Evolutionary conservation across 1,140 invertebrate genomes (phyloP).

Genomic region (Plutomurus gul): DNA sequence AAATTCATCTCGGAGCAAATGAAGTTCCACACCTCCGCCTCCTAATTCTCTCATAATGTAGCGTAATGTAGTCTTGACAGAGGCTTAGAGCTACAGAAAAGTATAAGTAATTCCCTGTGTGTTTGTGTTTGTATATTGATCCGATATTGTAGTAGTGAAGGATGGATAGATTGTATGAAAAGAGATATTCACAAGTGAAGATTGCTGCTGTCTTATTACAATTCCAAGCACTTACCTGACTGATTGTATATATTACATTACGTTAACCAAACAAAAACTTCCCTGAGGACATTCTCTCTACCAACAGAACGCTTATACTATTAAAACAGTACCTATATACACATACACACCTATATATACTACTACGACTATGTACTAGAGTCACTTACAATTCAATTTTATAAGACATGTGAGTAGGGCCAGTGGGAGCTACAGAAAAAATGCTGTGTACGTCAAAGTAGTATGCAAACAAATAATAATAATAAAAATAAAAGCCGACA

Average conservation of each 20-base stretch:
- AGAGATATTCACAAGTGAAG: background rate
- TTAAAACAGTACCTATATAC: too few relatives aligned
- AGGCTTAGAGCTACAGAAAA: too few relatives aligned
- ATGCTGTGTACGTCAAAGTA: background rate
- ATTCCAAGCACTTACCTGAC: slow-evolving; percentile 12
- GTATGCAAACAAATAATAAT: slow-evolving; percentile 27
- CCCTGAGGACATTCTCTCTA: slow-evolving; percentile 3
- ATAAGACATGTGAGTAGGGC: too few relatives aligned
- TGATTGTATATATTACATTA: slow-evolving; percentile 26
- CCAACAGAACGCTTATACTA: background rate
- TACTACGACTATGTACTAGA: too few relatives aligned
- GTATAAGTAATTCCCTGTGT: too few relatives aligned
- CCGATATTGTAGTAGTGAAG: too few relatives aligned
- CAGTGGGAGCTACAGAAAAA: background rate
- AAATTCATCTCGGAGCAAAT: slow-evolving; percentile 9
- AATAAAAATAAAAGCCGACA: slow-evolving; percentile 27
- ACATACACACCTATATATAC: too few relatives aligned
- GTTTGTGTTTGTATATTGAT: too few relatives aligned
- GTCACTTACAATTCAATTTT: too few relatives aligned
- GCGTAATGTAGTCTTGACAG: background rate
- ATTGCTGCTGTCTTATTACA: background rate
- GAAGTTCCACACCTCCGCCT: slow-evolving; percentile 8
- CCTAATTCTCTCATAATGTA: background rate
- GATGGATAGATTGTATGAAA: too few relatives aligned
- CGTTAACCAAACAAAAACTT: slow-evolving; percentile 1